Percentiles rank a stretch among this genome's conserved stretches.
These are phyloP conservation scores for Peromyscus californicus DNA, from an alignment of 2,113 vertebrate species.

Conservation along the genomic window DNA sequence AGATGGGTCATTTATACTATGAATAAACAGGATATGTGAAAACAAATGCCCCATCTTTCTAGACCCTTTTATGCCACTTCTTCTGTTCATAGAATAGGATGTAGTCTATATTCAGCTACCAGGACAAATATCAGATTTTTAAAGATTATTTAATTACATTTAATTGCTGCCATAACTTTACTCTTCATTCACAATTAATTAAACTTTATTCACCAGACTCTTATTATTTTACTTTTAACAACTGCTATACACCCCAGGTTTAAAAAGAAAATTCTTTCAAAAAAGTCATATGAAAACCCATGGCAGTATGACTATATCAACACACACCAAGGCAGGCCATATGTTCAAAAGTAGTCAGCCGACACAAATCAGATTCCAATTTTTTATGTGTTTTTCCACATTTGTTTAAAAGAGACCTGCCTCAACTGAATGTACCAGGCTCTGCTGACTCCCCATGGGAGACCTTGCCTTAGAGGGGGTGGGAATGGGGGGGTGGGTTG, in stretches of 20 bases:
- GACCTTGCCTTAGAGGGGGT: no score
- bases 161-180: background rate
- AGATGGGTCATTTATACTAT: background rate
- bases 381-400: background rate
- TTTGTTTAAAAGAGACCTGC: background rate
- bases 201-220: background rate
- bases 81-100: background rate
- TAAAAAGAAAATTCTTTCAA: background rate
- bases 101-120: background rate
- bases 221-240: background rate
- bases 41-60: constrained; percentile 26
- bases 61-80: background rate
- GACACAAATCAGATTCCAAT: background rate
- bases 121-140: background rate
- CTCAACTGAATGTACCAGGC: no score
- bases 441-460: no score
- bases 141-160: background rate
- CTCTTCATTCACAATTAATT: background rate
- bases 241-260: background rate
- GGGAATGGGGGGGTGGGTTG: no score
- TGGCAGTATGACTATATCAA: background rate
- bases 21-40: background rate
- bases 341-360: background rate
- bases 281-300: background rate
- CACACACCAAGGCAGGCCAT: background rate